phyloP scores from a whole-genome alignment of 2,113 vertebrate genomes.

The Dolichallabes microphthalmus region DNA sequence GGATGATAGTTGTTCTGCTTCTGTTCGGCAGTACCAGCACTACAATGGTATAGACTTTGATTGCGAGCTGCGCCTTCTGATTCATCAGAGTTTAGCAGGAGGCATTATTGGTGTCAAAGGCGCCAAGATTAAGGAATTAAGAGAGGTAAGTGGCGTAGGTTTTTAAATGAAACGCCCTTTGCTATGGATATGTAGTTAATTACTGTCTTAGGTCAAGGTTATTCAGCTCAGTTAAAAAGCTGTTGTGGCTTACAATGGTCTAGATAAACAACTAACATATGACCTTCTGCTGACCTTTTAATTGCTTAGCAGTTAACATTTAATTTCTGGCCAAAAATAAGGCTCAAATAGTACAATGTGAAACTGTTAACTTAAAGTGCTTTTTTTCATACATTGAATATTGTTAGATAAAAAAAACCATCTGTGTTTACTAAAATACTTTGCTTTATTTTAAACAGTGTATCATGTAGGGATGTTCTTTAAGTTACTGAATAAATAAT shows the following conservation, averaged over 20 bases:
- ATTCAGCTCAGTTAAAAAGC: neutral
- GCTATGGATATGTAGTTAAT: neutral
- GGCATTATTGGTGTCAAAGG: constrained; percentile 98
- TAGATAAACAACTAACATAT: neutral
- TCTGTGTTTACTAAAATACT: neutral
- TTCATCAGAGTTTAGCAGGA: constrained; percentile 95
- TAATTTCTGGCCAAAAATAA: neutral
- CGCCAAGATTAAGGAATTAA: constrained; percentile 96
- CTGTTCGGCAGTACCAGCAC: constrained; percentile 87
- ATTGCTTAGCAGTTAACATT: neutral
- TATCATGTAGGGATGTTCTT: neutral
- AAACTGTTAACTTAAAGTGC: neutral
- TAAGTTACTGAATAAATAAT: neutral
- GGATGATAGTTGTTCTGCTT: neutral
- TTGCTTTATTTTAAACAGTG: neutral
- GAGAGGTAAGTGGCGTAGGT: constrained; percentile 78
- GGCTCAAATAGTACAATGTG: neutral
- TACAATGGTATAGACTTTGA: constrained; percentile 98
- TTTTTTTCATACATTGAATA: too few species aligned
- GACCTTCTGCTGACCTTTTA: neutral
- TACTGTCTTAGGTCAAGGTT: neutral
- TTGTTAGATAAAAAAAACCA: too few species aligned
- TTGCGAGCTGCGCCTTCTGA: constrained; percentile 91
- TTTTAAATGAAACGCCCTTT: neutral
- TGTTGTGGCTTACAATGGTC: neutral